These are phyloP conservation scores for Vanessa atalanta DNA, from an alignment of 1,140 invertebrate genomes.

Conservation along the genomic window DNA sequence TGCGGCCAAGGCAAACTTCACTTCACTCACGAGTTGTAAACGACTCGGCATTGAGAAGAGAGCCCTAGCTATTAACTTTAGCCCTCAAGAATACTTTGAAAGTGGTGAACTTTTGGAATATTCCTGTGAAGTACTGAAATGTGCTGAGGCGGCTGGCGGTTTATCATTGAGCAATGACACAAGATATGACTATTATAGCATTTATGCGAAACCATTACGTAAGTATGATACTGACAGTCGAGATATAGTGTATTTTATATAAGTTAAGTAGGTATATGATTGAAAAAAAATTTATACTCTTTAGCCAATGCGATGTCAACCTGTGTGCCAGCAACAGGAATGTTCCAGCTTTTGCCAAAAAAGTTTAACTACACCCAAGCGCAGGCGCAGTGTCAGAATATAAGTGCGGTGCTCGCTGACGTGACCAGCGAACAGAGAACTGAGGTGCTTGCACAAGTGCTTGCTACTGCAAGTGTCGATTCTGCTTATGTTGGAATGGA, in stretches of 20 bases:
- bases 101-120: conserved; percentile 56
- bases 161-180: conserved; percentile 77
- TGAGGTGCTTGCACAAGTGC: conserved; percentile 77
- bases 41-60: conserved; percentile 81
- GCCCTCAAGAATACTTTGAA: conserved; percentile 56
- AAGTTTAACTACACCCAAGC: conserved; percentile 82
- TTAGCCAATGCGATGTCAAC: conserved; percentile 78
- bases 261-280: too few species aligned
- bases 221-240: conserved; percentile 51
- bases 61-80: conserved; percentile 84
- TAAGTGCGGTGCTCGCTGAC: conserved; percentile 82
- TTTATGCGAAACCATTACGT: conserved; percentile 80
- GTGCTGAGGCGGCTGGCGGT: conserved; percentile 81
- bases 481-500: conserved; percentile 82
- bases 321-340: conserved; percentile 82
- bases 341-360: conserved; percentile 80
- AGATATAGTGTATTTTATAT: too few species aligned
- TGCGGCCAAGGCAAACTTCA: conserved; percentile 56
- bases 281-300: conserved; percentile 31
- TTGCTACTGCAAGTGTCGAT: conserved; percentile 51
- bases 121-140: conserved; percentile 81
- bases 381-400: conserved; percentile 75
- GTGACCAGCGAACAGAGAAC: conserved; percentile 82
- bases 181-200: conserved; percentile 83
- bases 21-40: conserved; percentile 78